Evolutionary conservation across 2,888 invertebrate genomes (phyloP), one percentile per base, ranked within the genome.

Genomic region (Hybos culiciformis): DNA sequence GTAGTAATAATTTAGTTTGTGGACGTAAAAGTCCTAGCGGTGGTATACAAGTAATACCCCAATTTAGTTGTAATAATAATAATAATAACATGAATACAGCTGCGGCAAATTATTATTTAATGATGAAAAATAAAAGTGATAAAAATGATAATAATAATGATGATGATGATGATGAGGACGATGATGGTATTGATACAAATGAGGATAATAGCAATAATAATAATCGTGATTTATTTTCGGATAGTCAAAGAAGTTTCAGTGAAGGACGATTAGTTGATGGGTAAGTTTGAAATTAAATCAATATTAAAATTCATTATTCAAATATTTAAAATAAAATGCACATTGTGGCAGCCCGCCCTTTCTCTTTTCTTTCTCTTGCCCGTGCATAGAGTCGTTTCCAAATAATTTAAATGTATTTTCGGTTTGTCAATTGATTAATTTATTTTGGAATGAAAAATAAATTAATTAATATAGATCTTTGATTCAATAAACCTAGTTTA

Each of bases 221-320:
- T 31, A 31, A 31, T 36, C 26, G 40, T 33, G 37, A 52, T 23
- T 66, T 66, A 49, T 65, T 66, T 53, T 57, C 58, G 43, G 66
- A 66, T 48, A 64, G 62, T 54, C 66, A 66, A 50, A 60, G 66
- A 37, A 64, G 66, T 42, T 58, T 66, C 26, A 66, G 66, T 46
- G 66, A 66, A 46, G 66, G 59, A 43, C 59, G 65, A 12, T 50
- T 66, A 38, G 54, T 61, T 24, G 62, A 63, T 43, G 62, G 64
- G 66, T 66, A 43, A 56, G 62, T 56, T 9, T 20, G 5, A 36
- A 19, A 33, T 32, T n/a, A n/a, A n/a, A n/a, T n/a, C n/a, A n/a
- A n/a, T n/a, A n/a, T n/a, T n/a, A n/a, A n/a, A n/a, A n/a, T n/a
- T n/a, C n/a, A n/a, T n/a, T n/a, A n/a, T n/a, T n/a, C n/a, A n/a